Base-by-base conservation (phyloP, 2,888 invertebrate species). In the Megamerina dolium region DNA sequence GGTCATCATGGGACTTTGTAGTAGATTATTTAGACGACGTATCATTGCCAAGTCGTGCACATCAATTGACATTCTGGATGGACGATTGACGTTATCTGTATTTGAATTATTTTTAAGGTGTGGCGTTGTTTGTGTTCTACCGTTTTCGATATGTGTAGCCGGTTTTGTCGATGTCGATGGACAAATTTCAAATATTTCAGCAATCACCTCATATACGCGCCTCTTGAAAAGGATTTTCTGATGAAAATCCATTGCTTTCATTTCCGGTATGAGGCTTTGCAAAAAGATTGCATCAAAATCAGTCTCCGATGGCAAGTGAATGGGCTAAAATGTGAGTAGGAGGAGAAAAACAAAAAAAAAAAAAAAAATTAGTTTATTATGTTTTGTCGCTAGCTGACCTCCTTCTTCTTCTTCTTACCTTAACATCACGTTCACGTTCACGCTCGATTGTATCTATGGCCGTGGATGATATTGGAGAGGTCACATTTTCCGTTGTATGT, bases 191-290 rank as follows among this genome's bases (percentile, higher is more conserved):
- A 64, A 68, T 9, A 68, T 64, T 38, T 68, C 63, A n/a, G 58
- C 55, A 4, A 68, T 46, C 8, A 60, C 52, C 32, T 61, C 63
- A 32, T 66, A 68, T 1, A 68, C 58, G 35, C 68, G 61, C 1
- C 61, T 58, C 39, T 68, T 68, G 38, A 68, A 68, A 10, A 55
- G 48, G 0, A 68, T 57, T 31, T 66, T 68, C 46, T 68, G 66
- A 9, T 59, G 59, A 14, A 64, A 60, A 40, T 63, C 59, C 69
- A 68, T 68, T 9, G 54, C 56, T 17, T 60, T 59, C 57, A 68
- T 66, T 51, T 68, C 67, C 36, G 66, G 66, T 8, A 64, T 54
- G 4, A 68, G 43, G 5, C 63, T 61, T 46, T 64, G 60, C 17
- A 66, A 49, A 17, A 65, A 65, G n/a, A 58, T 55, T 16, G 59